Conservation (phyloP, 2,113 vertebrate genomes). For the Nerophis ophidion region DNA sequence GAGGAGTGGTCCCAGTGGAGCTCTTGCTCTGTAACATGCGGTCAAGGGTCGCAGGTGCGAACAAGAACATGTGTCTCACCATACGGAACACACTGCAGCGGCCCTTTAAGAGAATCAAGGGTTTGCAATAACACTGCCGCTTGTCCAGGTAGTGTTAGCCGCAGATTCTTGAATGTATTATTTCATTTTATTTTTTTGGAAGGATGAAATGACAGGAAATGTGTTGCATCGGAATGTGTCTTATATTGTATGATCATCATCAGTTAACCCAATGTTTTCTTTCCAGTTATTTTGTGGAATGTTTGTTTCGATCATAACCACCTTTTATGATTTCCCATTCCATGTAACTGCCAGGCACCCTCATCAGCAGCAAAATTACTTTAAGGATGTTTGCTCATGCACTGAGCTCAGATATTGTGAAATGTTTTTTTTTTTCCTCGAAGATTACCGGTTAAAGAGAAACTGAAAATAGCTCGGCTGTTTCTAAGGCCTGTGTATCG, state of each 20-base stretch:
- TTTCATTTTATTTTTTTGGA: constrained; percentile 54
- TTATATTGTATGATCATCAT: constrained; percentile 43
- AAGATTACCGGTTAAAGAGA: constrained; percentile 47
- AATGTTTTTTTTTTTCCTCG: constrained; percentile 27
- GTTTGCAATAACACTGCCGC: constrained; percentile 99
- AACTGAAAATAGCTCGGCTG: constrained; percentile 55
- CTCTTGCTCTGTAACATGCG: constrained; percentile 99
- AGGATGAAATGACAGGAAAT: constrained; percentile 53
- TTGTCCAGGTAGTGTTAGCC: constrained; percentile 99
- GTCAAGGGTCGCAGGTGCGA: constrained; percentile 99
- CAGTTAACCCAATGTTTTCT: constrained; percentile 50
- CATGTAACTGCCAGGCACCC: constrained; percentile 53
- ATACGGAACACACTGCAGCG: constrained; percentile 99
- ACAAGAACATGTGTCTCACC: constrained; percentile 99
- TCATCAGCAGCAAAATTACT: constrained; percentile 50
- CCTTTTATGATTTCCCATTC: constrained; percentile 56
- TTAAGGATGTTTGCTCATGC: constrained; percentile 48
- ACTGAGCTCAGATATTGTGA: constrained; percentile 35
- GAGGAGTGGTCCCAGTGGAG: constrained; percentile 99
- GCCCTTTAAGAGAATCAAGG: constrained; percentile 99
- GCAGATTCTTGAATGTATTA: constrained; percentile 77
- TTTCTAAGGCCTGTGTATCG: constrained; percentile 51
- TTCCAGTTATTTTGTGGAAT: constrained; percentile 46
- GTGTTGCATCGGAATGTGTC: constrained; percentile 54
- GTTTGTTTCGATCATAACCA: constrained; percentile 41